Base-by-base conservation (phyloP, 2,797 vertebrate genomes). In the Eulemur rubriventer region DNA sequence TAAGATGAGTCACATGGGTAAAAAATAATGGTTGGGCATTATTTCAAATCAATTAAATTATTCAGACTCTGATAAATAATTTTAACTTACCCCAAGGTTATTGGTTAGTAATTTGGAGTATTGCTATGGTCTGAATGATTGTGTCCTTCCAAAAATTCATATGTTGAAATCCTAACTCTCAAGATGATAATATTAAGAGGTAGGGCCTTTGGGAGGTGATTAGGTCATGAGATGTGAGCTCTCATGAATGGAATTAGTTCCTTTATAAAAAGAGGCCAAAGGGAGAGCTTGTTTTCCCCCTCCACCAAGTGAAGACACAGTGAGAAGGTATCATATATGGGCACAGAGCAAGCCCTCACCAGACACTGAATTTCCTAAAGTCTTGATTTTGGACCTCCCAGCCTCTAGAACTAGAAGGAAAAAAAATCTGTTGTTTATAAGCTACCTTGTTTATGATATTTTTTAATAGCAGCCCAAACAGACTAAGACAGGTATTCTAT, bases 21-120 rank as follows among this genome's bases (percentile, higher is more conserved):
- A 59, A 26, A 84, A 76, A 33, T 41, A 55, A 80, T 76, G 30
- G 12, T 14, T 91, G 22, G 22, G 17, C 4, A 63, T 87, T n/a
- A 96, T 69, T 96, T 94, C 63, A 96, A 96, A 38, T 81, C 4
- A 63, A 78, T 89, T 94, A 91, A 94, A 95, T 91, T 59, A 87
- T 48, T 30, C 22, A 86, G 75, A 80, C 17, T 63, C 50, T 92
- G 75, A 73, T 30, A 91, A 90, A 75, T 33, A 70, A 38, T 63
- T 94, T 61, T 76, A 70, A 72, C 75, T 72, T 88, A 70, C 28
- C 26, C 89, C 48, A 26, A 83, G 18, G 35, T 30, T 86, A 92
- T n/a, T 70, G 17, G 30, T 72, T 85, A 67, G 48, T 73, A 67
- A 93, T 61, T 95, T 96, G 41, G 73, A 33, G 4, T 91, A 26